A percentile compares a stretch with the other conserved stretches of the same genome.
These are phyloP conservation scores for Scaptomyza cyrtandrae DNA, from an alignment of 2,888 invertebrate genomes.

Conservation along the genomic window DNA sequence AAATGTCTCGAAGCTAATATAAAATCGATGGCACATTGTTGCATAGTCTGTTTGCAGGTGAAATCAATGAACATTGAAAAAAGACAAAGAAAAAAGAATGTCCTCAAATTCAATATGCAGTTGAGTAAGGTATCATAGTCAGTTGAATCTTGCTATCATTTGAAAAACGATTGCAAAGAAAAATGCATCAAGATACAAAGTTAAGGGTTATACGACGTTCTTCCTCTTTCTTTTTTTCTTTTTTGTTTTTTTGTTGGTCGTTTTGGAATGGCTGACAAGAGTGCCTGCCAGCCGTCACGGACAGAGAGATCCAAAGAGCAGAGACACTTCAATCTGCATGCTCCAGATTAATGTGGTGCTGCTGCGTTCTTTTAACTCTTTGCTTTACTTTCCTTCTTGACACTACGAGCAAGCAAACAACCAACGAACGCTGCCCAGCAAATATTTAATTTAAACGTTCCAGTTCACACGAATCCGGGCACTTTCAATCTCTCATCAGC, in stretches of 20 bases:
- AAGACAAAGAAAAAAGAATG: neutral
- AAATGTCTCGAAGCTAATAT: slow-evolving; percentile 65
- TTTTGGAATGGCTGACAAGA: slow-evolving; percentile 7
- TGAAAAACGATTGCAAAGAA: slow-evolving; percentile 13
- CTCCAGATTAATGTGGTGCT: slow-evolving; percentile 71
- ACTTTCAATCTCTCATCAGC: slow-evolving; percentile 6
- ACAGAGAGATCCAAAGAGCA: slow-evolving; percentile 23
- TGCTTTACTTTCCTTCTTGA: slow-evolving; percentile 40
- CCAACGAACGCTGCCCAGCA: slow-evolving; percentile 38
- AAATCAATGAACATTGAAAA: slow-evolving; percentile 45
- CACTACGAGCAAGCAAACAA: slow-evolving; percentile 23
- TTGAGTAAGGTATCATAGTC: slow-evolving; percentile 4
- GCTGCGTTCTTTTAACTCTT: slow-evolving; percentile 57
- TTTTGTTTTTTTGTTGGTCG: slow-evolving; percentile 1
- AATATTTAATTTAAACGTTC: slow-evolving; percentile 70
- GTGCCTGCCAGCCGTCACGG: slow-evolving; percentile 7
- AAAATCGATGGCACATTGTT: slow-evolving; percentile 75
- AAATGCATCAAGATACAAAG: slow-evolving; percentile 16
- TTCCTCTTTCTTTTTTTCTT: neutral
- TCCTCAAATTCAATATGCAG: slow-evolving; percentile 8
- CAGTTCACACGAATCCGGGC: slow-evolving; percentile 17
- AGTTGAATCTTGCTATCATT: neutral
- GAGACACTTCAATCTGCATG: slow-evolving; percentile 75
- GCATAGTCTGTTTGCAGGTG: slow-evolving; percentile 48
- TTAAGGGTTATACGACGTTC: slow-evolving; percentile 15